phyloP scores from a whole-genome alignment of 2,888 invertebrate genomes.

The Trichacis sp. region DNA sequence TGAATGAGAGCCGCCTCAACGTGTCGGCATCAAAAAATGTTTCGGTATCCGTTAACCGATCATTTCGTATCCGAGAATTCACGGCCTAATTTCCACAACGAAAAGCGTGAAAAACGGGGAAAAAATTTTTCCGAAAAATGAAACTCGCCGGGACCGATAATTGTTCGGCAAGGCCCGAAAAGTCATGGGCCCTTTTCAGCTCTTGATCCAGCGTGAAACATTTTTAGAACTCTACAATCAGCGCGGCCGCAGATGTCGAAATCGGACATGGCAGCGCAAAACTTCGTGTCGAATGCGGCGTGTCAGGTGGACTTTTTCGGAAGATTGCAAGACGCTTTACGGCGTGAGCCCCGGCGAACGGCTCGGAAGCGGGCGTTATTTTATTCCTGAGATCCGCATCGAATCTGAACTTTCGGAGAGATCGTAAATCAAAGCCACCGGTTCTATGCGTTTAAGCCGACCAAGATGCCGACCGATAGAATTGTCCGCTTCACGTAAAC shows the following conservation, averaged over 20 bases:
- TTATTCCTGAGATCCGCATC: slow-evolving; percentile 47
- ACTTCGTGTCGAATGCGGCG: slow-evolving; percentile 14
- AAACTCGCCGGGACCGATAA: background rate
- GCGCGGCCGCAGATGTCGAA: slow-evolving; percentile 2
- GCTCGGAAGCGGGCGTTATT: slow-evolving; percentile 15
- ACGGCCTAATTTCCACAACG: background rate
- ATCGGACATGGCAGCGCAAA: slow-evolving; percentile 2
- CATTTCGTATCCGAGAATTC: background rate
- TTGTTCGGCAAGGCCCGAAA: slow-evolving; percentile 3
- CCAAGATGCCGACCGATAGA: slow-evolving; percentile 3
- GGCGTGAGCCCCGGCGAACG: background rate
- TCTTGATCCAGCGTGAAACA: slow-evolving; percentile 1
- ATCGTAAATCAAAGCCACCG: slow-evolving; percentile 54
- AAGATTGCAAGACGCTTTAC: slow-evolving; percentile 9
- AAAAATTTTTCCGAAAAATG: background rate
- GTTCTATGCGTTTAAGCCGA: background rate
- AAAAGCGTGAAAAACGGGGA: slow-evolving; percentile 2
- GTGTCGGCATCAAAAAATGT: no score
- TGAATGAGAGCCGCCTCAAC: background rate
- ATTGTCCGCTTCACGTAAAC: slow-evolving; percentile 23
- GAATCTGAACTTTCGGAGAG: slow-evolving; percentile 53
- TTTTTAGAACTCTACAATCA: background rate
- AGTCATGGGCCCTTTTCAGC: background rate
- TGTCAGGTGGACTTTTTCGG: slow-evolving; percentile 16
- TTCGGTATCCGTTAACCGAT: background rate